phyloP scores from a whole-genome alignment of 2,113 vertebrate genomes.

The Oncorhynchus kisutch region DNA sequence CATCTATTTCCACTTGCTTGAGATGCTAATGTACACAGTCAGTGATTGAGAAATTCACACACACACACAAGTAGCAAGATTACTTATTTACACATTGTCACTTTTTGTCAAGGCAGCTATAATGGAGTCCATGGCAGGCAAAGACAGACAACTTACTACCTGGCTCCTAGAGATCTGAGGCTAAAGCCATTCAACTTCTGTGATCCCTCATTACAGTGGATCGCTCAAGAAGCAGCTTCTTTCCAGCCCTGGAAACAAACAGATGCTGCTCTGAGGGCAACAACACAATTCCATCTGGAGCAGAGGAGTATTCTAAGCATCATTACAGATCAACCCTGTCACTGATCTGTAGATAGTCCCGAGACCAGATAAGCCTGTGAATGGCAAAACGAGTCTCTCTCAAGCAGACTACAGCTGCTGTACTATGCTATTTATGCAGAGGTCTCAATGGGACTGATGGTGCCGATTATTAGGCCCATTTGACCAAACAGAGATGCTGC shows the following conservation, averaged over 20 bases:
- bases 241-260: constrained; percentile 48
- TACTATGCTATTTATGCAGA: too few relatives aligned
- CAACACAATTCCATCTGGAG: constrained; percentile 57
- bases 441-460: too few relatives aligned
- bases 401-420: constrained; percentile 8
- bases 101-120: not conserved
- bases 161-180: not conserved
- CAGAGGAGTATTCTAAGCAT: constrained; percentile 45
- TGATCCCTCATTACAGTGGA: constrained; percentile 35
- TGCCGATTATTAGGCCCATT: too few relatives aligned
- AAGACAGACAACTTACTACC: not conserved
- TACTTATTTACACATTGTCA: not conserved
- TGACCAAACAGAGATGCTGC: too few relatives aligned
- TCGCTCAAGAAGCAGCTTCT: constrained; percentile 23
- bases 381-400: constrained; percentile 42
- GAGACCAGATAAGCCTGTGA: constrained; percentile 56
- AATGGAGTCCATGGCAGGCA: not conserved
- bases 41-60: not conserved
- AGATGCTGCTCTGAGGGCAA: constrained; percentile 44
- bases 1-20: constrained; percentile 8
- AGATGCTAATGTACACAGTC: not conserved
- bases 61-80: not conserved
- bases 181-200: constrained; percentile 21
- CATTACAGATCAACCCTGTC: constrained; percentile 60
- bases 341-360: constrained; percentile 33